Base-by-base conservation (phyloP, 2,888 invertebrate species). In the Herminia tarsipennalis region DNA sequence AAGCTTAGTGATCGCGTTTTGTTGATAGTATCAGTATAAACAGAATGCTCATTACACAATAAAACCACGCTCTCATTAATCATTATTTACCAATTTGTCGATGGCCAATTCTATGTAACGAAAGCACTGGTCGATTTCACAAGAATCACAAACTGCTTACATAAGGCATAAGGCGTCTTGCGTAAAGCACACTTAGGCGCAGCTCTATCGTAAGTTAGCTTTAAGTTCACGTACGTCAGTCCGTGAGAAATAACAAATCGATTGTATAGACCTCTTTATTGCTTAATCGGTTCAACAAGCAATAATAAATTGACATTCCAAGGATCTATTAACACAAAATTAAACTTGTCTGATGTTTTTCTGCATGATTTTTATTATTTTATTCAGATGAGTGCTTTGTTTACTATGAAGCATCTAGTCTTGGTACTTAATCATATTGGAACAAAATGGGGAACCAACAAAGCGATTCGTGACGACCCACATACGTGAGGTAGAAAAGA, bases 61-160 rank as follows among this genome's bases (percentile, higher is more conserved):
- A 63, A 45, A 68, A 74, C 70, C 60, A 69, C 51, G 59, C 59
- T 59, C 66, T 74, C 73, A 78, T 81, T 77, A 75, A 78, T 77
- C 70, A 75, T 73, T 67, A 70, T 78, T n/a, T 76, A 76, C 69
- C 60, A 76, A 80, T 81, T 81, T 75, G 74, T 73, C 70, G 76
- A 78, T 71, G 73, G 48, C 55, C 56, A 65, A 63, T 56, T 70
- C 64, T 70, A 71, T 78, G 77, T 78, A 80, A 78, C 76, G 80
- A 85, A 88, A 87, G 83, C 83, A 78, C 66, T 56, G 70, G 61
- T 64, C 56, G 62, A 80, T 88, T 88, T 85, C 88, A 81, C 83
- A 88, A 88, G 82, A 79, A 83, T 77, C 78, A 73, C 77, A 76
- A 83, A 79, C 78, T 76, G 77, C 82, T 91, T 91, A 89, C 83